Conservation (phyloP, 2,888 invertebrate species). For the Synanthedon myopaeformis region DNA sequence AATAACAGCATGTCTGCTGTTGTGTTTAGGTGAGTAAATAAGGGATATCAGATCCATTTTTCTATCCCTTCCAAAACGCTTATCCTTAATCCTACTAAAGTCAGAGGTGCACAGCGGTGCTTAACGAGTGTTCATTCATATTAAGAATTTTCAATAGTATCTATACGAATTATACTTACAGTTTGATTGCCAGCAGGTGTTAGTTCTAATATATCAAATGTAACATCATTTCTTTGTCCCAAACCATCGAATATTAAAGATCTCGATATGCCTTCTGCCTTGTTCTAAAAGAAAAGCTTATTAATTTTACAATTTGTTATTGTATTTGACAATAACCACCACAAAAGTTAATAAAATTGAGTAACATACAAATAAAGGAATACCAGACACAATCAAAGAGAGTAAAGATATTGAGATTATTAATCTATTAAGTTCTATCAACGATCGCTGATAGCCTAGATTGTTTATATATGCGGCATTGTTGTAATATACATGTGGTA, state of each 20-base stretch:
- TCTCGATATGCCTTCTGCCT: slow-evolving; percentile 78
- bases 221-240: slow-evolving; percentile 78
- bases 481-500: no score
- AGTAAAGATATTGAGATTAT: background rate
- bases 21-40: no score
- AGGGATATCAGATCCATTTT: no score
- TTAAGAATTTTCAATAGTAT: no score
- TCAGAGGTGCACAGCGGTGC: no score
- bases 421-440: no score
- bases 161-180: slow-evolving; percentile 22
- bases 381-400: background rate
- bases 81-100: no score
- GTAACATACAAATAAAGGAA: background rate
- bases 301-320: background rate
- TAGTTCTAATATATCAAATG: slow-evolving; percentile 76
- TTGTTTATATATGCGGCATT: no score
- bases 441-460: no score
- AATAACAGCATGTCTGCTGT: no score
- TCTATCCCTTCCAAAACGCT: no score
- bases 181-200: slow-evolving; percentile 73
- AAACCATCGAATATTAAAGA: slow-evolving; percentile 79
- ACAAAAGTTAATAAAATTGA: background rate
- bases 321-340: background rate
- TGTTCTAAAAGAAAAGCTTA: slow-evolving; percentile 64
- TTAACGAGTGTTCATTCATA: no score